Evolutionary conservation across 2,797 vertebrate species (phyloP), one percentile per base, ranked within the genome.

Genomic region (Thunnus albacares): DNA sequence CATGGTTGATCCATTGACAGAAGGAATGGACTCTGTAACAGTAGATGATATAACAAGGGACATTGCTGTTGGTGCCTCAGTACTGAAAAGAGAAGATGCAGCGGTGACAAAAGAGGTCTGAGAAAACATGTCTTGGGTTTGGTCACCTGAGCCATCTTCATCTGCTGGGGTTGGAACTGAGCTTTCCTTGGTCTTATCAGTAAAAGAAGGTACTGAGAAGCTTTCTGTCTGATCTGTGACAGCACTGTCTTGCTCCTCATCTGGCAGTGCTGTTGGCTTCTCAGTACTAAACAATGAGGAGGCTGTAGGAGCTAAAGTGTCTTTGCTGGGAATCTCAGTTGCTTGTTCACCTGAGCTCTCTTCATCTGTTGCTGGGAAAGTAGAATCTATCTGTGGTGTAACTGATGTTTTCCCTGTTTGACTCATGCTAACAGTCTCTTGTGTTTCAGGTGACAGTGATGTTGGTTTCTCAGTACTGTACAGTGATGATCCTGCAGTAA

Each of bases 201-300:
- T 38, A 3, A 38, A 11, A 9, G 47, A 6, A 51, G 3, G 20
- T 18, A 18, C 5, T 43, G 82, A 71, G 0, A 57, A 1, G 4
- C 20, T 17, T 17, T 75, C 62, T 67, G 83, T 61, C 30, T 71
- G 24, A 22, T 15, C 14, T 63, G 74, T 78, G 1, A 70, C 18
- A 59, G 43, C 24, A 66, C 13, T 75, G 3, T 56, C 57, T 2
- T 33, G 1, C 18, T 57, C 9, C 12, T 11, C 57, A 18, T 1
- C 0, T 71, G 63, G 10, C 4, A 22, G 13, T 5, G n/a, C 6
- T 33, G 72, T 61, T 71, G 70, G 28, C n/a, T 28, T 80, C 5
- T 84, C 80, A 56, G 71, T 79, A 8, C 63, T 89, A 1, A 43
- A 52, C 17, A 82, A 13, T 1, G 57, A 81, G 0, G 74, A 88